phyloP scores from a whole-genome alignment of 1,140 invertebrate genomes.

The Thaumetopoea pityocampa region DNA sequence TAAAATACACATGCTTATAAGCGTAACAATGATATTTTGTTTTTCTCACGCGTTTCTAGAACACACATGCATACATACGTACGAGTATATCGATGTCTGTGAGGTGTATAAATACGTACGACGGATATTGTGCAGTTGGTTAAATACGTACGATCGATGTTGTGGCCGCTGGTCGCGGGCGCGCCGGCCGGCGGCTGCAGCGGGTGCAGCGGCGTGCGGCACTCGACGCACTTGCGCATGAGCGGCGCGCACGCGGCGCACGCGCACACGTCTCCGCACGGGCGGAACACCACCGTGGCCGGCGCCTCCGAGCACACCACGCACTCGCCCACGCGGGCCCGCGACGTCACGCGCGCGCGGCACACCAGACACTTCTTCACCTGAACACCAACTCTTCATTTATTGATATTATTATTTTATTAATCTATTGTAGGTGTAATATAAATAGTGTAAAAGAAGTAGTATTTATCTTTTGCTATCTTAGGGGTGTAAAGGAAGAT shows the following conservation, averaged over 20 bases:
- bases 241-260: constrained; percentile 94
- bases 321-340: constrained; percentile 93
- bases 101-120: too few species aligned
- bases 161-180: constrained; percentile 15
- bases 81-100: too few species aligned
- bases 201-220: constrained; percentile 90
- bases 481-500: too few species aligned
- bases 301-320: constrained; percentile 96
- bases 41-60: too few species aligned
- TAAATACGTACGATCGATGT: constrained; percentile 36
- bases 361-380: constrained; percentile 96
- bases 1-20: too few species aligned
- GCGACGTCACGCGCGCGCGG: constrained; percentile 83
- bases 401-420: too few species aligned
- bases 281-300: constrained; percentile 92
- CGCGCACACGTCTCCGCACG: constrained; percentile 96
- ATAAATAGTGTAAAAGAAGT: too few species aligned
- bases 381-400: constrained; percentile 26
- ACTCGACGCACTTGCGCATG: constrained; percentile 98
- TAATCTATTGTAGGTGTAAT: too few species aligned
- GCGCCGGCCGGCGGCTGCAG: constrained; percentile 79
- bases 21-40: too few species aligned
- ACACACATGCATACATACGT: too few species aligned
- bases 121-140: too few species aligned
- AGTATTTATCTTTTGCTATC: too few species aligned